Evolutionary conservation across 2,113 vertebrate species (phyloP), one percentile per base, ranked within the genome.

Genomic region (Anser brachyrhynchus): DNA sequence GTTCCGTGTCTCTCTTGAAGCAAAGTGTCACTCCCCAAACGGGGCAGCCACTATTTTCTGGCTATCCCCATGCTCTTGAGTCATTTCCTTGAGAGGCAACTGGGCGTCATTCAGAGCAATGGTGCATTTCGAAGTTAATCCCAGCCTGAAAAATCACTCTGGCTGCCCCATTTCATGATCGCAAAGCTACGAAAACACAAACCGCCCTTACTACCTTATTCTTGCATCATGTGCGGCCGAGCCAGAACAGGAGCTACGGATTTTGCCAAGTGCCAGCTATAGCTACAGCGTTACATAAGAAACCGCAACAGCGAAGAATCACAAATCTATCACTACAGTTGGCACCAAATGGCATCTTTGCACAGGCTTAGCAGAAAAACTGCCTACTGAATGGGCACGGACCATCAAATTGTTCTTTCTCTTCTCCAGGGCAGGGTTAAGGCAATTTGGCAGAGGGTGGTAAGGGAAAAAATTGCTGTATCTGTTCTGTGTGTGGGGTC

Each of bases 271-370:
- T 59, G 81, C 93, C 96, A 95, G 81, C 92, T 94, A 67, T 41
- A 94, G 95, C 89, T 96, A 78, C 90, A 89, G 91, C 8, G 0
- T 97, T 97, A 96, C 87, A 8, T 96, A 96, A 97, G 96, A 93
- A 96, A 96, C 95, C 71, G 64, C 96, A 97, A 83, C 64, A 91
- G 81, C 0, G 13, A 91, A 70, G 89, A 88, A 80, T 95, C 93
- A 93, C 95, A 95, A 62, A 96, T 94, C 95, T 66, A 89, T 96
- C 96, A 93, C 94, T 76, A 67, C 51, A 85, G 92, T 89, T 96
- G 96, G 93, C 95, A 94, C 93, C 77, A 29, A 84, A 37, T 14
- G 3, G 86, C 90, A 70, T 51, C 93, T 76, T 37, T 26, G 66
- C 78, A 76, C 84, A 89, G 71, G 66, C 92, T 89, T 0, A 85